Conservation (phyloP, 2,797 vertebrate species). For the Sphenodon punctatus region DNA sequence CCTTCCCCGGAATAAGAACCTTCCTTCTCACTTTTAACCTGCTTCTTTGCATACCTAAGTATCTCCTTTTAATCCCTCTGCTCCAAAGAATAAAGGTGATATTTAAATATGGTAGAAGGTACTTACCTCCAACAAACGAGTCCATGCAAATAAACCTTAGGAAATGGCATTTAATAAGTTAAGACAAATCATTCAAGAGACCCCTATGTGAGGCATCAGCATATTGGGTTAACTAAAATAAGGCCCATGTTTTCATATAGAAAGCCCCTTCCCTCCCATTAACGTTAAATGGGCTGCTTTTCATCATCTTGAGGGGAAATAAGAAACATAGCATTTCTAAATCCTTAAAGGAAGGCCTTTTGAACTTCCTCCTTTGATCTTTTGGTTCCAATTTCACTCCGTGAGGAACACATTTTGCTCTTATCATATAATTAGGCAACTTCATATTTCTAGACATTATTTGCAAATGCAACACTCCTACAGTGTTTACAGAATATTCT, state of each 20-base stretch:
- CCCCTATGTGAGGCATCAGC: not conserved
- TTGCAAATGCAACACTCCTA: conserved; percentile 22
- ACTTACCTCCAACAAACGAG: too few relatives aligned
- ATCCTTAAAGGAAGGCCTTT: not conserved
- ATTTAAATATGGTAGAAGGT: too few relatives aligned
- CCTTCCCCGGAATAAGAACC: too few relatives aligned
- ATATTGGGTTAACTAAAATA: not conserved
- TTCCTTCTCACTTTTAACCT: too few relatives aligned
- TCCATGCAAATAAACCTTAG: too few relatives aligned
- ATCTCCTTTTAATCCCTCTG: too few relatives aligned
- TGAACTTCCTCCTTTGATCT: conserved; percentile 40
- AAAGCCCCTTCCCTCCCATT: not conserved
- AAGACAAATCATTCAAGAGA: not conserved
- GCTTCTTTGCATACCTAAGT: too few relatives aligned
- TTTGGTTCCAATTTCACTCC: conserved; percentile 8
- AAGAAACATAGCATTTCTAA: not conserved
- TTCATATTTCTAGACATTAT: conserved; percentile 26
- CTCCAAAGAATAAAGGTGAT: too few relatives aligned
- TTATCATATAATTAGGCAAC: not conserved
- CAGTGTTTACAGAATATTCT: not conserved
- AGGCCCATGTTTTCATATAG: not conserved
- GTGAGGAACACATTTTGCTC: conserved; percentile 24
- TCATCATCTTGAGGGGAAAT: not conserved
- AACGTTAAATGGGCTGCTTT: not conserved
- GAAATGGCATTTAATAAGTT: not conserved